Evolutionary conservation across 2,888 invertebrate genomes (phyloP).

Genomic region (Tinea semifulvella): DNA sequence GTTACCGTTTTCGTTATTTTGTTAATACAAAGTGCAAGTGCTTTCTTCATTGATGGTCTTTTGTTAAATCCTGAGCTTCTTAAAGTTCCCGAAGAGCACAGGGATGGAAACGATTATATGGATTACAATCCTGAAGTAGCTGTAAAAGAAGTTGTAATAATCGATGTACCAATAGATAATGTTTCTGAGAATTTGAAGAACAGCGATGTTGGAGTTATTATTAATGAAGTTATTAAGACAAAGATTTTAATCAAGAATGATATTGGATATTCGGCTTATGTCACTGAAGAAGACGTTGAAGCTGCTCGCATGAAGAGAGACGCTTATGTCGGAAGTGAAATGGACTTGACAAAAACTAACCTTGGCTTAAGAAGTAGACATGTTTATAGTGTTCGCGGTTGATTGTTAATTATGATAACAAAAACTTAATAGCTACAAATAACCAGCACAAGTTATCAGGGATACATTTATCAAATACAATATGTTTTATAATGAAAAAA

Average conservation of each 20-base stretch:
- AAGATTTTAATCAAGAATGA: constrained; percentile 2
- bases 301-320: constrained; percentile 2
- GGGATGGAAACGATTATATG: constrained; percentile 42
- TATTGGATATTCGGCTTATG: neutral
- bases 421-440: too few species aligned
- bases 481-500: too few species aligned
- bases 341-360: constrained; percentile 3
- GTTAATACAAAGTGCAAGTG: constrained; percentile 20
- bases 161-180: constrained; percentile 19
- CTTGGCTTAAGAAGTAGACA: neutral
- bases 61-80: constrained; percentile 38
- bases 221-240: neutral
- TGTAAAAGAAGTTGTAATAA: constrained; percentile 19
- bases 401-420: too few species aligned
- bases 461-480: too few species aligned
- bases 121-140: constrained; percentile 36
- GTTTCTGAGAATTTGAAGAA: constrained; percentile 6
- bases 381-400: neutral
- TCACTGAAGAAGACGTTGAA: constrained; percentile 1
- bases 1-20: neutral
- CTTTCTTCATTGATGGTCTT: constrained; percentile 31
- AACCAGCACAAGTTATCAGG: too few species aligned
- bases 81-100: constrained; percentile 25
- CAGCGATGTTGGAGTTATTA: neutral
- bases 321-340: neutral